These are phyloP conservation scores for Cossypha polioptera DNA, from an alignment of 2,797 vertebrate genomes.

Conservation along the genomic window DNA sequence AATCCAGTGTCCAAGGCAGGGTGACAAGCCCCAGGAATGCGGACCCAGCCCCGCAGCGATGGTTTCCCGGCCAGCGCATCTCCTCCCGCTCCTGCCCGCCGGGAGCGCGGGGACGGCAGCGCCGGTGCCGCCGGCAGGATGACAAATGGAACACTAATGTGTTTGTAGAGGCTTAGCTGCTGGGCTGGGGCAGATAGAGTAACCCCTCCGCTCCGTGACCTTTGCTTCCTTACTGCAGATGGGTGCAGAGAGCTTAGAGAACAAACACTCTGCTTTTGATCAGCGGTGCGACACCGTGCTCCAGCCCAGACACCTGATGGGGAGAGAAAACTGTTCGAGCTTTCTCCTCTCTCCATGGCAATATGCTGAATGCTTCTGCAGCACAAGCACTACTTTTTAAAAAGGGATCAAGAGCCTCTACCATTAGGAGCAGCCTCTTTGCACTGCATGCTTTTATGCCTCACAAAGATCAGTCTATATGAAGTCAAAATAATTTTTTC, in stretches of 20 bases:
- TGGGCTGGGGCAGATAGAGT: background rate
- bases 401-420: background rate
- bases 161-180: slow-evolving; percentile 44
- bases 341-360: background rate
- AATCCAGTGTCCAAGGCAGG: background rate
- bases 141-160: slow-evolving; percentile 43
- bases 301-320: background rate
- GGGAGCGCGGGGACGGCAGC: too few species aligned
- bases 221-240: background rate
- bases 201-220: slow-evolving; percentile 10
- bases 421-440: background rate
- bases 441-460: background rate
- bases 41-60: background rate
- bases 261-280: slow-evolving; percentile 42
- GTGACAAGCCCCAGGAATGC: background rate
- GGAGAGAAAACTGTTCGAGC: background rate
- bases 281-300: background rate
- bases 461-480: background rate
- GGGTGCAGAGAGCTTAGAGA: background rate
- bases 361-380: background rate
- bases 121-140: too few species aligned
- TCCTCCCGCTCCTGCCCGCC: background rate
- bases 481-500: background rate
- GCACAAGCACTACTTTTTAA: background rate
- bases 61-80: background rate